phyloP scores from a whole-genome alignment of 2,113 vertebrate species.

The Menura novaehollandiae region DNA sequence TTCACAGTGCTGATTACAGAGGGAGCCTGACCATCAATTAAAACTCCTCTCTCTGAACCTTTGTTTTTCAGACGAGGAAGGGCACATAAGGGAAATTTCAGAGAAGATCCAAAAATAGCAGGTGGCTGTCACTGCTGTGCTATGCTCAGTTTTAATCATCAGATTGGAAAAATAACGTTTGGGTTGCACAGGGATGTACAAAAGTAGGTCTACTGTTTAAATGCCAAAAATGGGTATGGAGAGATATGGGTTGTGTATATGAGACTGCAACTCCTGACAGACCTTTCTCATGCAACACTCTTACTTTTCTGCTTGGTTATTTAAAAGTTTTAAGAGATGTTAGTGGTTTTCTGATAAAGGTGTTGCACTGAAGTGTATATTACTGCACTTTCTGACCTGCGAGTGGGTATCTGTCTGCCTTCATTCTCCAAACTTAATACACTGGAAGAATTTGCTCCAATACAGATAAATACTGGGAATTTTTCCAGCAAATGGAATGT shows the following conservation, averaged over 20 bases:
- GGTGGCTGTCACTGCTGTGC: background rate
- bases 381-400: background rate
- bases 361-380: background rate
- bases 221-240: background rate
- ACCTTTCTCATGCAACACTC: background rate
- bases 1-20: background rate
- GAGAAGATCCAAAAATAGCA: slow-evolving; percentile 27
- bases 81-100: background rate
- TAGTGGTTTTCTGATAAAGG: background rate
- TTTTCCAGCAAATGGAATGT: background rate
- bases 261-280: background rate
- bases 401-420: background rate
- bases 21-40: background rate
- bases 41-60: background rate
- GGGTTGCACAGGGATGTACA: background rate
- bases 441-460: background rate
- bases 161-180: background rate
- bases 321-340: background rate
- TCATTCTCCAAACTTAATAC: background rate
- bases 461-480: background rate
- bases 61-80: background rate
- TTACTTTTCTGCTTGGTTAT: background rate
- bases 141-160: slow-evolving; percentile 12
- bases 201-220: background rate
- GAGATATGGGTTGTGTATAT: background rate